These are phyloP conservation scores for Leucoma salicis DNA, from an alignment of 2,888 invertebrate species.

Conservation along the genomic window DNA sequence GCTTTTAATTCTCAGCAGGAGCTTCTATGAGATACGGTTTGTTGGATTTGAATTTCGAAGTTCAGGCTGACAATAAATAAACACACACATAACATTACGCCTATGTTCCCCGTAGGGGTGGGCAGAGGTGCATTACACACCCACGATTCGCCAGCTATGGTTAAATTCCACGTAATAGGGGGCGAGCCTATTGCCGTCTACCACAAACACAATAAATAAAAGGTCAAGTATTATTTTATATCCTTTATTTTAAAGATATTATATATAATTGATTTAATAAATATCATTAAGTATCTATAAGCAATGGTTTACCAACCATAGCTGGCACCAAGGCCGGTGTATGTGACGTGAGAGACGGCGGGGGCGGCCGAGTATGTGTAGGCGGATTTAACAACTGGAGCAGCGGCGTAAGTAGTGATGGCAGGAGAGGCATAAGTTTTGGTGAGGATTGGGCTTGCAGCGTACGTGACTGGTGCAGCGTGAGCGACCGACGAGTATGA, in stretches of 20 bases:
- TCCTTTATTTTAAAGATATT: background rate
- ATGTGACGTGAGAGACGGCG: slow-evolving; percentile 45
- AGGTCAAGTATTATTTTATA: background rate
- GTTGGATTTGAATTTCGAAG: too few species aligned
- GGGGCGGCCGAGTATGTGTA: slow-evolving; percentile 57
- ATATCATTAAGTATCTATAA: slow-evolving; percentile 28
- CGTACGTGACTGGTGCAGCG: slow-evolving; percentile 66
- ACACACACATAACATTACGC: too few species aligned
- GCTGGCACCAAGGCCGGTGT: slow-evolving; percentile 72
- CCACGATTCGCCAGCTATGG: too few species aligned
- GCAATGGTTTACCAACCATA: slow-evolving; percentile 61
- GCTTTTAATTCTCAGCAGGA: too few species aligned
- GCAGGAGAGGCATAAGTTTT: slow-evolving; percentile 34
- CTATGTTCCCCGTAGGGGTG: too few species aligned
- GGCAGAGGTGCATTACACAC: too few species aligned
- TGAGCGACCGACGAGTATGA: slow-evolving; percentile 60
- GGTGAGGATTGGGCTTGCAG: slow-evolving; percentile 44
- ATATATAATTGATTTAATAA: slow-evolving; percentile 8
- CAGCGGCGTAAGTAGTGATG: slow-evolving; percentile 55
- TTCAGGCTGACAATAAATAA: too few species aligned
- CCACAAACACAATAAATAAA: background rate
- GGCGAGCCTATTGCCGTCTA: too few species aligned
- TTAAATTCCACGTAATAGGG: too few species aligned
- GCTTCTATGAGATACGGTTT: too few species aligned
- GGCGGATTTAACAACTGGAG: slow-evolving; percentile 47